Conservation (phyloP, 1,140 invertebrate species). For the Dendroctonus valens region DNA sequence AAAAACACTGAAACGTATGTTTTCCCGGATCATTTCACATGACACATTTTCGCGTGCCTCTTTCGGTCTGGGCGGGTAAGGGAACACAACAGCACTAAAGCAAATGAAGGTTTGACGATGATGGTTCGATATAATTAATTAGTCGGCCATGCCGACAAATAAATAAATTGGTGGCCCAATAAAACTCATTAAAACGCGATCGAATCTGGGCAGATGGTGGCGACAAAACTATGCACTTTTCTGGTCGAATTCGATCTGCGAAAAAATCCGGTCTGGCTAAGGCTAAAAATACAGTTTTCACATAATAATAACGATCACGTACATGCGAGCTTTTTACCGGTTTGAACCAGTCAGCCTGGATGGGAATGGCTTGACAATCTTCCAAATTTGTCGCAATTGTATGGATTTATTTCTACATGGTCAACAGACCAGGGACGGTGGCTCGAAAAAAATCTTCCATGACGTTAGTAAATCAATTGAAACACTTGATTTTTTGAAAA, state of each 20-base stretch:
- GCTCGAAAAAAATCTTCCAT: too few relatives aligned
- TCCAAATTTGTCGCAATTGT: not conserved
- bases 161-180: not conserved
- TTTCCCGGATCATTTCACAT: not conserved
- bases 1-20: too few relatives aligned
- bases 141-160: slow-evolving; percentile 10
- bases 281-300: too few relatives aligned
- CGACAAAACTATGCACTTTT: too few relatives aligned
- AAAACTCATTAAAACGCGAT: too few relatives aligned
- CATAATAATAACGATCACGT: too few relatives aligned
- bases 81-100: slow-evolving; percentile 14
- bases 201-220: too few relatives aligned
- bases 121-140: slow-evolving; percentile 21
- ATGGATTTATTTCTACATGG: slow-evolving; percentile 1
- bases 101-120: slow-evolving; percentile 13
- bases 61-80: slow-evolving; percentile 1
- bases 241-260: too few relatives aligned
- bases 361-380: slow-evolving; percentile 5
- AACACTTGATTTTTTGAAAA: too few relatives aligned
- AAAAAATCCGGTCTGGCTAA: too few relatives aligned
- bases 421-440: not conserved
- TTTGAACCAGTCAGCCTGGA: not conserved
- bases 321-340: too few relatives aligned
- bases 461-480: too few relatives aligned
- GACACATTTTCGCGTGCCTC: slow-evolving; percentile 5